phyloP scores from a whole-genome alignment of 2,113 vertebrate genomes.

The Marcusenius ussheri region DNA sequence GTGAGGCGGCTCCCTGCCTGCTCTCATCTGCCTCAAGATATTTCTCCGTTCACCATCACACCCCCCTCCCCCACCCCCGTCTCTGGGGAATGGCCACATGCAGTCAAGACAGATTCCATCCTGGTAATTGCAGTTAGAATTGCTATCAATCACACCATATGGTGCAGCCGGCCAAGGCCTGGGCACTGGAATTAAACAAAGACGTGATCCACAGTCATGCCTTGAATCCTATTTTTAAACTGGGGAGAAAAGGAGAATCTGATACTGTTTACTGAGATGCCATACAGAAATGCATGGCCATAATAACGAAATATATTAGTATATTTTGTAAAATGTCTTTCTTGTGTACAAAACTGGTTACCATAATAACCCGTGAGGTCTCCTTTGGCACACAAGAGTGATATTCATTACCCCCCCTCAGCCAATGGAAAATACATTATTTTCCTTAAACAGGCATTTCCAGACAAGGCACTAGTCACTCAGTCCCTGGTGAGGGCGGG shows the following conservation, averaged over 20 bases:
- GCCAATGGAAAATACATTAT: conserved; percentile 12
- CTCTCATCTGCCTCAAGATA: background rate
- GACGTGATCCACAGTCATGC: background rate
- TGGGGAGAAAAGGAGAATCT: background rate
- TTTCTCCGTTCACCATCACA: background rate
- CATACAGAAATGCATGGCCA: background rate
- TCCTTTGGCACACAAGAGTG: background rate
- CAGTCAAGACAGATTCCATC: conserved; percentile 1
- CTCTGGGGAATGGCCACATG: background rate
- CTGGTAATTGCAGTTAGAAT: conserved; percentile 6
- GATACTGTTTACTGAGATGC: background rate
- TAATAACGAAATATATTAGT: background rate
- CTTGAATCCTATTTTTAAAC: background rate
- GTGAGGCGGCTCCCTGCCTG: too few species aligned
- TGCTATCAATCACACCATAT: conserved; percentile 5
- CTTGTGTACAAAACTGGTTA: background rate
- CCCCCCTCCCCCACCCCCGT: background rate
- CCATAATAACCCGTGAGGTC: background rate
- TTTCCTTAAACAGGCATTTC: background rate
- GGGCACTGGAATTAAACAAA: background rate
- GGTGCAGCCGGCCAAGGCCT: background rate
- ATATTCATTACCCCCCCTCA: background rate
- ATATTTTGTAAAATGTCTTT: background rate
- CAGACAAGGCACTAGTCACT: conserved; percentile 1
- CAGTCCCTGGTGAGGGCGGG: background rate